phyloP scores from a whole-genome alignment of 35 echinoderm and acorn worm species.

The Heliocidaris erythrogramma region DNA sequence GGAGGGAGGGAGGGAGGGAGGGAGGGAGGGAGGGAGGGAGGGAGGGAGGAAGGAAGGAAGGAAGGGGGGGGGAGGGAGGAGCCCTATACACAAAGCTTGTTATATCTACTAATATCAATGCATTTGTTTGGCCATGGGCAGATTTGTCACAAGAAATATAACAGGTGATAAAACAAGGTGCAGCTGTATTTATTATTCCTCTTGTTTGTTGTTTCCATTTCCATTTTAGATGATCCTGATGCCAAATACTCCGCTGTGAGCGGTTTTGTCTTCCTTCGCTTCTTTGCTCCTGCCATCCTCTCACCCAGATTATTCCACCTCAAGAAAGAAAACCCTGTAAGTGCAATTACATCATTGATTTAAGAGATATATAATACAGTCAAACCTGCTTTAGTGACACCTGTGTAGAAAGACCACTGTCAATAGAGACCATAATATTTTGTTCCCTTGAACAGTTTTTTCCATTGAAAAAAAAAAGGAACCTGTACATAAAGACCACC shows the following conservation, averaged over 20 bases:
- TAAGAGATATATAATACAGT: no score
- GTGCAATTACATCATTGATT: neutral
- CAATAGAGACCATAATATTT: no score
- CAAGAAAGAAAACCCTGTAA: slow-evolving; percentile 89
- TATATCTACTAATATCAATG: neutral
- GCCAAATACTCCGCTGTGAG: slow-evolving; percentile 97
- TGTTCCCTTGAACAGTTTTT: no score
- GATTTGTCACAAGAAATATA: neutral
- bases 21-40: neutral
- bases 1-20: neutral
- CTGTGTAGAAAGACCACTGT: no score
- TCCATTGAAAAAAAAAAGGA: no score
- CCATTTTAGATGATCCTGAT: slow-evolving; percentile 75
- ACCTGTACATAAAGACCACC: no score
- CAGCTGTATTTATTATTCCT: neutral
- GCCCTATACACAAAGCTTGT: neutral
- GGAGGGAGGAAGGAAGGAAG: neutral
- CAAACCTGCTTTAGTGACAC: no score
- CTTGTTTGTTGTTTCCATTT: neutral
- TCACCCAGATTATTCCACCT: slow-evolving; percentile 92
- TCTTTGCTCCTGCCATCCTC: slow-evolving; percentile 98
- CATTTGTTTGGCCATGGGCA: neutral
- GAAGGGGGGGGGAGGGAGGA: neutral
- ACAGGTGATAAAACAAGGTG: neutral
- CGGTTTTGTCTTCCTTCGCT: slow-evolving; percentile 93